Evolutionary conservation across 35 echinoderm and acorn worm genomes (phyloP).

Genomic region (Apostichopus californicus): DNA sequence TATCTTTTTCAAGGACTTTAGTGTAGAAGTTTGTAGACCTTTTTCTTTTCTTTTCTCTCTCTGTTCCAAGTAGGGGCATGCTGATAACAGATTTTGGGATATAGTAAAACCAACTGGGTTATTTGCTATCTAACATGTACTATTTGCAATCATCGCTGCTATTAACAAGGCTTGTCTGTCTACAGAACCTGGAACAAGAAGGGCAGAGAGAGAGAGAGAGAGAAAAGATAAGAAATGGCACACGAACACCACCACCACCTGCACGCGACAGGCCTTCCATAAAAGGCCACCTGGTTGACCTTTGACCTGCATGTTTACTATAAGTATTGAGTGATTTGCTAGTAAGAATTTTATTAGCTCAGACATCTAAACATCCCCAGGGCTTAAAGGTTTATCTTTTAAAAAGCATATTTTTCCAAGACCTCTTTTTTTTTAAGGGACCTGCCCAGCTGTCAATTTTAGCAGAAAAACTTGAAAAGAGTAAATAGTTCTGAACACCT

Average conservation of each 20-base stretch:
- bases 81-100: background rate
- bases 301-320: conserved; percentile 28
- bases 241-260: conserved; percentile 21
- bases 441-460: conserved; percentile 37
- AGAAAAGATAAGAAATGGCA: background rate
- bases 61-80: too few relatives aligned
- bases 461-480: conserved; percentile 26
- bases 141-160: background rate
- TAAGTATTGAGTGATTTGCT: conserved; percentile 29
- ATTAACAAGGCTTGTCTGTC: too few relatives aligned
- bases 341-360: conserved; percentile 45
- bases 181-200: background rate
- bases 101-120: background rate
- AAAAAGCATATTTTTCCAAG: background rate
- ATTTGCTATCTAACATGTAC: background rate
- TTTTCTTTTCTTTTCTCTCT: background rate
- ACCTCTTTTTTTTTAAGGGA: background rate
- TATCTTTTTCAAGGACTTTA: background rate
- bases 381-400: conserved; percentile 10
- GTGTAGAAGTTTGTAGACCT: conserved; percentile 24
- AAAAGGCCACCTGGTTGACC: conserved; percentile 11
- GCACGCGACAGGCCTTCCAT: conserved; percentile 27
- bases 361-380: conserved; percentile 19
- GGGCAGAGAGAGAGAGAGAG: background rate
- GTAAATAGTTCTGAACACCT: conserved; percentile 27